Base-by-base conservation (phyloP, 2,888 invertebrate species). In the Andrena bucephala region DNA sequence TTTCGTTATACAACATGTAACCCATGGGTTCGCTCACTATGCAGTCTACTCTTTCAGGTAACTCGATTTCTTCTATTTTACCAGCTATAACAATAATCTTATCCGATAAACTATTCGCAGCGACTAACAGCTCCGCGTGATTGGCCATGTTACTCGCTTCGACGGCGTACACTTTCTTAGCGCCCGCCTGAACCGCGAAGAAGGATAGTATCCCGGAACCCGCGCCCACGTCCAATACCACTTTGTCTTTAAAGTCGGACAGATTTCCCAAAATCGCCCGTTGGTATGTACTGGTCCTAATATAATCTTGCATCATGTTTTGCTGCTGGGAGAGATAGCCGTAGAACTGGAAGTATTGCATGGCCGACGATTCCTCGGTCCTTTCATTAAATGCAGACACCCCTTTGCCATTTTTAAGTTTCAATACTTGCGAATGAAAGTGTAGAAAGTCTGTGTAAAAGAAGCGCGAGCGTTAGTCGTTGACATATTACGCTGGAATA, bases 231-330 rank as follows among this genome's bases (percentile, higher is more conserved):
- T 99, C 99, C 91, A 99, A 94, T 13, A 99, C 97, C 85, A 99
- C 96, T 96, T 99, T 98, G 92, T 97, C 97, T 93, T 96, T 96
- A 94, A 99, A 99, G 94, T 99, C 99, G 78, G 96, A 96, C 73
- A 97, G 95, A 94, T 99, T 99, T 73, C 97, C 97, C 84, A 99
- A 95, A 94, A 99, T 99, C 76, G 99, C 99, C 91, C 98, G 96
- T 94, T 99, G 99, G 94, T 99, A 99, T 77, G 99, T 99, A 93
- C 99, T 98, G 63, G 99, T 99, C 89, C 99, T 96, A 86, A 99
- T 98, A 94, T 98, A 99, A 94, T 99, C 99, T 95, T 99, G 99
- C 97, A 99, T 98, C 99, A 99, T 99, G 94, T 99, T 99, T 94
- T 99, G 99, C 94, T 99, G 99, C 94, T 99, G 99, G 77, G 99